phyloP scores from a whole-genome alignment of 2,113 vertebrate genomes.

The Chaenogobius annularis region DNA sequence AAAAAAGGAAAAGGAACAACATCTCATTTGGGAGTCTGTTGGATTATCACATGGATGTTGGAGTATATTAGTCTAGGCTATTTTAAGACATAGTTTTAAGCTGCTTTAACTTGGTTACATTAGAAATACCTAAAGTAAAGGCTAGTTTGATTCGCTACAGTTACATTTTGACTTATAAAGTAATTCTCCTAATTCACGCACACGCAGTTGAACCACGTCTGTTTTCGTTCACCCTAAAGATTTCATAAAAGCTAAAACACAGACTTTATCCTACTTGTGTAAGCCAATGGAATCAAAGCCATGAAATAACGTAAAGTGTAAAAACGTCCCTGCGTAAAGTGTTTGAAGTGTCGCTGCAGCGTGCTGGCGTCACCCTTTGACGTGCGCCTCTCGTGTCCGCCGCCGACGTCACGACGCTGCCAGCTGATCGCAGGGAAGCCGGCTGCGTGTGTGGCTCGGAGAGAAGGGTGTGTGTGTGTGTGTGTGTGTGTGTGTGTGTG shows the following conservation, averaged over 20 bases:
- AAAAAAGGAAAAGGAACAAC: too few relatives aligned
- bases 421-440: conserved; percentile 94
- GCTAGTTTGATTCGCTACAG: too few relatives aligned
- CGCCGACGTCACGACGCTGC: conserved; percentile 86
- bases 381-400: conserved; percentile 69
- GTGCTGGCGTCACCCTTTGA: conserved; percentile 61
- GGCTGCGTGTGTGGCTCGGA: conserved; percentile 65
- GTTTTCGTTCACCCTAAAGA: too few relatives aligned
- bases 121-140: too few relatives aligned
- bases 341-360: conserved; percentile 2
- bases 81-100: too few relatives aligned
- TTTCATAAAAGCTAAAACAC: not conserved
- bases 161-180: too few relatives aligned
- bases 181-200: too few relatives aligned
- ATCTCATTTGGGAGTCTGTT: too few relatives aligned
- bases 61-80: too few relatives aligned
- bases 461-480: conserved; percentile 43
- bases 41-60: too few relatives aligned
- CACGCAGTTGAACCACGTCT: too few relatives aligned
- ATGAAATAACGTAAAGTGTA: not conserved
- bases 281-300: not conserved
- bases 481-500: conserved; percentile 53
- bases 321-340: not conserved
- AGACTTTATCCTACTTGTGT: not conserved
- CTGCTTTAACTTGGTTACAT: too few relatives aligned